phyloP scores from a whole-genome alignment of 2,113 vertebrate genomes.

The Puntigrus tetrazona region DNA sequence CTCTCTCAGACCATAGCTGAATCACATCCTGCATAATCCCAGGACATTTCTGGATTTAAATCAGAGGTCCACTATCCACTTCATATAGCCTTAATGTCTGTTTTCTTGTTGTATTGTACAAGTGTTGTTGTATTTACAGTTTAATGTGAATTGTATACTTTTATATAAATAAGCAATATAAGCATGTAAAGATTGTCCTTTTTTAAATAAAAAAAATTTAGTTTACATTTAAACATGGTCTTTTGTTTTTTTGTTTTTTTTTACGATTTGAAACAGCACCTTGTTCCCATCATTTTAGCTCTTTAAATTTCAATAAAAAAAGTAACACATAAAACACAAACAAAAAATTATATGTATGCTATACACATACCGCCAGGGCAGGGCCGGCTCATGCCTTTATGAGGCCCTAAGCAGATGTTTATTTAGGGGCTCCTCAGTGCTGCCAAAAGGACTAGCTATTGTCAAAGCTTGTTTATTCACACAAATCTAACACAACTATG shows the following conservation, averaged over 20 bases:
- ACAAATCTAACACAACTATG: no score
- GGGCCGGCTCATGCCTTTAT: no score
- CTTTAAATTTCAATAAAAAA: no score
- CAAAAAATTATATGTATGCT: no score
- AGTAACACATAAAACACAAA: no score
- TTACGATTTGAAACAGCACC: not conserved
- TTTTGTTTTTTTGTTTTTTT: not conserved
- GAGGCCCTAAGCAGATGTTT: no score
- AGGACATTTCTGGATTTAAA: not conserved
- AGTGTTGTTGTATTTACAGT: not conserved
- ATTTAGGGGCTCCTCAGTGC: no score
- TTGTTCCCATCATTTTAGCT: not conserved
- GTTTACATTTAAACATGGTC: not conserved
- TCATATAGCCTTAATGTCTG: not conserved
- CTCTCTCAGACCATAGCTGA: not conserved
- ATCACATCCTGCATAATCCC: not conserved
- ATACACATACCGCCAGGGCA: no score
- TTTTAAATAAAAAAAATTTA: no score
- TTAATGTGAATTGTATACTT: not conserved
- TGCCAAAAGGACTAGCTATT: no score
- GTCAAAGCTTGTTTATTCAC: no score
- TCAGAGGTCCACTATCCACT: not conserved
- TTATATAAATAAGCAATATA: constrained; percentile 1
- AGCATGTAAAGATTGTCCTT: not conserved
- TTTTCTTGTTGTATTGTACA: not conserved